Conservation (phyloP, 2,113 vertebrate species). For the Elephantulus edwardii region DNA sequence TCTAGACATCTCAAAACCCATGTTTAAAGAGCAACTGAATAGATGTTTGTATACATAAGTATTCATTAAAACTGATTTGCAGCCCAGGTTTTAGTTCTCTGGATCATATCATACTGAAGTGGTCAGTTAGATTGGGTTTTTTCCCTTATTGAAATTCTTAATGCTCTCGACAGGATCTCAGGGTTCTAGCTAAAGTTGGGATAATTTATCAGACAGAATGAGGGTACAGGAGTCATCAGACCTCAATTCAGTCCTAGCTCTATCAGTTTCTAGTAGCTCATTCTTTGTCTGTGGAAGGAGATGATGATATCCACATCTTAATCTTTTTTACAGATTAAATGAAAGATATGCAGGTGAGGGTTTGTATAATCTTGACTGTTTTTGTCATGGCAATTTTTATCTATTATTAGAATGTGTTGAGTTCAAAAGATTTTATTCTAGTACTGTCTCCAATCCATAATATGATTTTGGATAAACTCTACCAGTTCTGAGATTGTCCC, state of each 20-base stretch:
- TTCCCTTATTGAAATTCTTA: too few relatives aligned
- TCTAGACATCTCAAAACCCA: background rate
- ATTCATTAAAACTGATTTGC: slow-evolving; percentile 43
- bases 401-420: background rate
- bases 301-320: background rate
- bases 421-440: background rate
- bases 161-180: background rate
- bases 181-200: background rate
- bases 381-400: background rate
- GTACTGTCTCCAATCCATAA: background rate
- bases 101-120: background rate
- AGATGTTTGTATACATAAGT: slow-evolving; percentile 18
- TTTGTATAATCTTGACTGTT: background rate
- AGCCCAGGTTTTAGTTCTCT: background rate
- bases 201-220: background rate
- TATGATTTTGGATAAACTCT: background rate
- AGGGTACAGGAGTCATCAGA: background rate
- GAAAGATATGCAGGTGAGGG: background rate
- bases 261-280: background rate
- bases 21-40: slow-evolving; percentile 15
- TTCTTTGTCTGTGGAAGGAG: background rate
- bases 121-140: too few relatives aligned
- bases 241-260: background rate
- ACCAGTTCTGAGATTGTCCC: background rate
- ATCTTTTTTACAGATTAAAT: background rate